Evolutionary conservation across 2,113 vertebrate genomes (phyloP).

Genomic region (Rhabdomys dilectus): DNA sequence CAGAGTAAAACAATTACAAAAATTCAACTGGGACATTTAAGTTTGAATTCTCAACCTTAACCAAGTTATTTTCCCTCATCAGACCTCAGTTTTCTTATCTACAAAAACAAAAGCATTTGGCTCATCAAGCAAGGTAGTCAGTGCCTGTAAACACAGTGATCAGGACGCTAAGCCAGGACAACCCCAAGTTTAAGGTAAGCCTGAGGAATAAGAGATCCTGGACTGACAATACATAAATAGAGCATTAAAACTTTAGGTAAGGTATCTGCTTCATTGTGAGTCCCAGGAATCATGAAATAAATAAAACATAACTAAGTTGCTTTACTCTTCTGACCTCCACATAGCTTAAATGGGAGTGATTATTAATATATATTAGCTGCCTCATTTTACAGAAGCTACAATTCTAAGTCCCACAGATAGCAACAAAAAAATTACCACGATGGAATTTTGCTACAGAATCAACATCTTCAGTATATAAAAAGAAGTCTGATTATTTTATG

Average conservation of each 20-base stretch:
- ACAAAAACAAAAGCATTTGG: conserved; percentile 41
- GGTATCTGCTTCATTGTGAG: background rate
- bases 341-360: background rate
- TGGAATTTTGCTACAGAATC: conserved; percentile 32
- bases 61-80: conserved; percentile 26
- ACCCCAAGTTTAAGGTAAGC: background rate
- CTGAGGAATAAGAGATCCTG: background rate
- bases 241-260: conserved; percentile 8
- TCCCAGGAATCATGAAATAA: conserved; percentile 52
- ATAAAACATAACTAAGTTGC: conserved; percentile 44
- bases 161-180: background rate
- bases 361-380: background rate
- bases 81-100: conserved; percentile 32
- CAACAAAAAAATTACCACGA: conserved; percentile 9
- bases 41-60: conserved; percentile 42
- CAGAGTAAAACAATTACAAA: conserved; percentile 48
- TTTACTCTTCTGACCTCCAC: conserved; percentile 47
- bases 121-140: background rate
- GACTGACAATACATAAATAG: background rate
- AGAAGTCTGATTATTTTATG: conserved; percentile 61
- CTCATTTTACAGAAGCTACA: conserved; percentile 49
- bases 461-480: conserved; percentile 48
- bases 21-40: background rate
- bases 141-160: background rate
- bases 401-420: background rate